These are phyloP conservation scores for human DNA, from an alignment of 2,113 vertebrate genomes.

Conservation along the genomic window GRCh38 chr1:72777001-72777500, in stretches of 20 bases:
- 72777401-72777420: neutral
- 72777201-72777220: neutral
- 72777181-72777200: neutral
- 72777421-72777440: neutral
- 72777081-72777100: fast-evolving
- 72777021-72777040: neutral
- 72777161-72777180: neutral
- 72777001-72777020: neutral
- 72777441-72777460: neutral
- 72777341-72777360: neutral
- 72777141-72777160: neutral
- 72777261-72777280: neutral
- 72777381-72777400: neutral
- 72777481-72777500: neutral
- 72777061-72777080: fast-evolving
- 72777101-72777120: neutral
- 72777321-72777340: neutral
- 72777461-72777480: neutral
- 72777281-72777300: neutral
- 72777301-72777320: neutral
- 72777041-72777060: neutral
- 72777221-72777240: neutral
- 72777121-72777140: neutral
- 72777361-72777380: neutral
- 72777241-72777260: neutral